Evolutionary conservation across 2,113 vertebrate species (phyloP), one percentile per base, ranked within the genome.

Genomic region (Macaca mulatta): DNA sequence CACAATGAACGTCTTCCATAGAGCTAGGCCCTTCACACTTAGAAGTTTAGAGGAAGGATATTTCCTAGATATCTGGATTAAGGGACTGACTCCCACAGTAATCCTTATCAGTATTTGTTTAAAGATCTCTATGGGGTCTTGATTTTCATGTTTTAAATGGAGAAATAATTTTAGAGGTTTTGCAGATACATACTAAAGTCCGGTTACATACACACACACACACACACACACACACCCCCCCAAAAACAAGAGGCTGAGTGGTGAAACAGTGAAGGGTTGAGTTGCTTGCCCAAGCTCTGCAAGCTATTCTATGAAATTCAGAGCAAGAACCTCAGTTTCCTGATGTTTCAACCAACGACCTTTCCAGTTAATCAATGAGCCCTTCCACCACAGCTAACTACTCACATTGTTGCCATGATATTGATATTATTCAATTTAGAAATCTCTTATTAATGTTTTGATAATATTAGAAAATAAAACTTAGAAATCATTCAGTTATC

Each of bases 381-480:
- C 16, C 64, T 84, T 17, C 35, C 40, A 10, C 11, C 22, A 43
- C n/a, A 59, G 45, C 11, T 61, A 94, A 70, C n/a, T 38, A 23
- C 17, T 45, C 61, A 84, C 20, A 45, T 3, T 25, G n/a, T 55
- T 84, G 35, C 43, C 43, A 57, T 80, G 32, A 77, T 38, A 70
- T 4, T 83, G 38, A 32, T 11, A 77, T 55, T 72, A 74, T 69
- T 94, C 38, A 22, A 30, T 55, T 35, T 50, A 75, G 75, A 88
- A 90, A 90, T 38, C 20, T 84, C 45, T 92, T 84, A 79, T 40
- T 70, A 96, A 72, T 12, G 27, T 38, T 96, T 70, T 94, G 32
- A 92, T 84, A 78, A 94, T 8, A 5, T 89, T 90, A 92, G 43
- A 87, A 96, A 93, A 87, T 50, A 80, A 93, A 78, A 89, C 59